A percentile compares a stretch with the other conserved stretches of the same genome.
Conservation (phyloP, 2,113 vertebrate species). For the Ameiurus melas region DNA sequence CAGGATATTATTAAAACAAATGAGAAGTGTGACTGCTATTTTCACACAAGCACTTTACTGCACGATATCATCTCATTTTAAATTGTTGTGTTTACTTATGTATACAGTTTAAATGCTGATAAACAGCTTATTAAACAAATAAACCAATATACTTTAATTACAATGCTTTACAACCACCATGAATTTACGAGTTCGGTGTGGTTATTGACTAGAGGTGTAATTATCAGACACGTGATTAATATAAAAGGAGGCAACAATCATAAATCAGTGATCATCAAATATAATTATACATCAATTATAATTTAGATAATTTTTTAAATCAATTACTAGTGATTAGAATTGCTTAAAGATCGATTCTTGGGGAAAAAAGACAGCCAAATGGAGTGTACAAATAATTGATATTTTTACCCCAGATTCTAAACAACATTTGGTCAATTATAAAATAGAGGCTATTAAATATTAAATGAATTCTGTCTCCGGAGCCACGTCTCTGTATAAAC, state of each 20-base stretch:
- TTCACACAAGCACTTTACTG: not conserved
- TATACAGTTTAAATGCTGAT: not conserved
- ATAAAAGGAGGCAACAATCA: not conserved
- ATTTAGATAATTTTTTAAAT: not conserved
- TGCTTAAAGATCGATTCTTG: not conserved
- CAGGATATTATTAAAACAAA: not conserved
- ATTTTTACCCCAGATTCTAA: too few relatives aligned
- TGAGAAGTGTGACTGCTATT: too few relatives aligned
- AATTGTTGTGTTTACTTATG: not conserved
- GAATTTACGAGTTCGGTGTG: not conserved
- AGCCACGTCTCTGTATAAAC: not conserved
- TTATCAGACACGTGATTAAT: not conserved
- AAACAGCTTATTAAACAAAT: not conserved
- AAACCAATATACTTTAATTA: not conserved
- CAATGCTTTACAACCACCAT: not conserved
- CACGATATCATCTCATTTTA: not conserved
- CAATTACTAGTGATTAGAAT: not conserved
- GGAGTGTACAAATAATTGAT: not conserved
- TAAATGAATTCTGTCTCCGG: not conserved
- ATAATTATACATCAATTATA: not conserved
- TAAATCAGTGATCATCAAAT: not conserved
- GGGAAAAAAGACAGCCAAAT: not conserved
- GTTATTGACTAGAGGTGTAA: not conserved
- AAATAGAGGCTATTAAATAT: not conserved
- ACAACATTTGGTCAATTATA: not conserved